Evolutionary conservation across 2,797 vertebrate genomes (phyloP), one percentile per base, ranked within the genome.

Genomic region (Steatocranus sp.): DNA sequence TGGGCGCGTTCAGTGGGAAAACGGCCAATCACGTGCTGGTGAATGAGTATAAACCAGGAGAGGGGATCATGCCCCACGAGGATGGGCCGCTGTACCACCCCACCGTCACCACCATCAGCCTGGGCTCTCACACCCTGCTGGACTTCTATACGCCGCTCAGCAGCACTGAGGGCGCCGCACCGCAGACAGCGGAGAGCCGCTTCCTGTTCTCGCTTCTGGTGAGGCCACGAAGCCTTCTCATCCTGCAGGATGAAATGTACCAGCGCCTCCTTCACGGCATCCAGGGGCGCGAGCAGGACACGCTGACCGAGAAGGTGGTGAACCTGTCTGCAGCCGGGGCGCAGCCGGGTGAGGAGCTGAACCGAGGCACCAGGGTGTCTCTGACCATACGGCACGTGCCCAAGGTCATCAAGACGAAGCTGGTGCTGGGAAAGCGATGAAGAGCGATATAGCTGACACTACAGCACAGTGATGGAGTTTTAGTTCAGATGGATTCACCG

Each of bases 31-130:
- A 98, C 4, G 97, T 98, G 84, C 93, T 98, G 84, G 96, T 98
- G 86, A 98, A 98, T n/a, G 97, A 98, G 83, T 98, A 98, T 79
- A 95, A 95, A 78, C 93, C 91, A 20, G 97, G 97, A 12, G 96
- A 98, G 88, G 98, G 98, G 63, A 98, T 98, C 66, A 98, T 98
- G 98, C 96, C 98, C 5, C 98, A 99, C 3, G 97, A 96, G 25
- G 98, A 99, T 0, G 98, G 98, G 1, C 97, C 97, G 4, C 86
- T 98, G 10, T 99, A 99, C 92, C 97, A 97, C 92, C 98, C 98
- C 1, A 97, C 97, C 0, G 97, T 99, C 90, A 97, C 97, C 58
- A 98, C 98, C 36, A 94, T 99, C 94, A 98, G 94, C 87, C 88
- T 99, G 89, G 98, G 98, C 30, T 98, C 97, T 6, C 97, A 98